phyloP scores from a whole-genome alignment of 2,888 invertebrate genomes.

The Aleiodes alternator region DNA sequence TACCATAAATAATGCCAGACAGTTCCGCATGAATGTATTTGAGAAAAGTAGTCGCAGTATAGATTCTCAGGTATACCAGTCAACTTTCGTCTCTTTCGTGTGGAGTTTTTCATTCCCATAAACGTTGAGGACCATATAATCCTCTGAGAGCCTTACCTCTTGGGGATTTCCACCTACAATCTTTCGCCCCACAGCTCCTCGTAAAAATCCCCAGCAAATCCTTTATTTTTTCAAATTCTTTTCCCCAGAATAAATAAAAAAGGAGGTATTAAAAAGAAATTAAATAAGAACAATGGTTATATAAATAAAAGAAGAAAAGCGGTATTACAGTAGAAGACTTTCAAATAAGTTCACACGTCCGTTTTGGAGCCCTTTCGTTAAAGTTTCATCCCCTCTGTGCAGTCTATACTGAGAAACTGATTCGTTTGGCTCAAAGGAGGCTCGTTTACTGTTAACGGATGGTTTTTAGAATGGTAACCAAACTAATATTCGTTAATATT shows the following conservation, averaged over 20 bases:
- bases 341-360: no score
- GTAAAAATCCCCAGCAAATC: conserved; percentile 27
- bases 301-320: not conserved
- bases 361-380: no score
- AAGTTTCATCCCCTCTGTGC: no score
- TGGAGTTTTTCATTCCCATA: conserved; percentile 25
- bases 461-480: no score
- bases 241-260: not conserved
- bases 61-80: conserved; percentile 31
- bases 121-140: conserved; percentile 22
- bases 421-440: no score
- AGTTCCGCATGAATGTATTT: conserved; percentile 43
- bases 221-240: not conserved
- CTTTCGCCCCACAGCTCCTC: conserved; percentile 4
- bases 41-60: conserved; percentile 14
- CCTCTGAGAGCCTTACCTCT: conserved; percentile 8
- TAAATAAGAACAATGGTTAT: not conserved
- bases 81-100: not conserved
- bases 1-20: conserved; percentile 49
- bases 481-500: no score
- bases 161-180: conserved; percentile 31
- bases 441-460: no score
- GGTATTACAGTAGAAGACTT: no score
- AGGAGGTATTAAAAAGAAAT: not conserved
- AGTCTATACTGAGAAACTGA: no score